Evolutionary conservation across 2,888 invertebrate species (phyloP).

Genomic region (Cremastobaeus sp.): DNA sequence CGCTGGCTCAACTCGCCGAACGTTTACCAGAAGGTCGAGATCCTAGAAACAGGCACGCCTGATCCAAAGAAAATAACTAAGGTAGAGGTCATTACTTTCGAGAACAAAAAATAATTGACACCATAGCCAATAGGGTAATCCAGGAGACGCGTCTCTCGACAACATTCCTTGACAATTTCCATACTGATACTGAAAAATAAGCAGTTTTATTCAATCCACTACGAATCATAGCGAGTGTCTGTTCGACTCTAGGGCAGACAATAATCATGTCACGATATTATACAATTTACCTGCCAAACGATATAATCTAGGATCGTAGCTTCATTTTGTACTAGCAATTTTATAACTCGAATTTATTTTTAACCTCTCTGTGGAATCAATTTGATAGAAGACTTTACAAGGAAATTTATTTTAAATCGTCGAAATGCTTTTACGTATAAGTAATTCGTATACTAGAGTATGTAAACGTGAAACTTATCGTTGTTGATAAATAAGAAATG

Average conservation of each 20-base stretch:
- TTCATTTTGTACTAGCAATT: conserved; percentile 8
- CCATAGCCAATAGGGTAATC: not conserved
- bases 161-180: conserved; percentile 46
- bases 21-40: conserved; percentile 98
- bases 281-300: conserved; percentile 29
- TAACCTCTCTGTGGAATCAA: not conserved
- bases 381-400: conserved; percentile 16
- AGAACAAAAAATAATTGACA: conserved; percentile 70
- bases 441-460: conserved; percentile 6
- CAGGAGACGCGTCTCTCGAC: conserved; percentile 2
- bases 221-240: conserved; percentile 15
- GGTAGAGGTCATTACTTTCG: conserved; percentile 91
- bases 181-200: not conserved
- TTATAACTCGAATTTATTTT: conserved; percentile 11
- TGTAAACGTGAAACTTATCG: conserved; percentile 26
- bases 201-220: conserved; percentile 2
- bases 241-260: not conserved
- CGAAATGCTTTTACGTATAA: conserved; percentile 3
- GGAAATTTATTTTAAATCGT: conserved; percentile 19
- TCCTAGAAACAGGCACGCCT: conserved; percentile 97
- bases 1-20: conserved; percentile 99
- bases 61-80: conserved; percentile 99
- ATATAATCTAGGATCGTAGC: not conserved
- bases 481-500: conserved; percentile 43
- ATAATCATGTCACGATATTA: conserved; percentile 11